A percentile compares a stretch with the other conserved stretches of the same genome.
Conservation (phyloP, 1,140 invertebrate genomes). For the Brachionus angularis region DNA sequence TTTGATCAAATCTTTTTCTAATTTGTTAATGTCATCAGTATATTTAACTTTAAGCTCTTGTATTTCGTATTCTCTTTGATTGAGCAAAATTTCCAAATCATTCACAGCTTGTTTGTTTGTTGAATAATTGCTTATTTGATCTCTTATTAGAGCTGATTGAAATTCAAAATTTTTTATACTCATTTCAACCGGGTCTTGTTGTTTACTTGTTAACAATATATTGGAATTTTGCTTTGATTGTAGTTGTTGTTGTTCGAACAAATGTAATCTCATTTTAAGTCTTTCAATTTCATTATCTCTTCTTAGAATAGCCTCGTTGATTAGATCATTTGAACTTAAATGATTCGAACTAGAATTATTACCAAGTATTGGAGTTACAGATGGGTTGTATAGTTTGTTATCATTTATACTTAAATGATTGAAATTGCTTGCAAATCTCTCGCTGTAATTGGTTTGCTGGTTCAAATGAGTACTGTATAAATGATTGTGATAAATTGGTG, state of each 20-base stretch:
- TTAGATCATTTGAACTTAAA: no score
- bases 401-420: constrained; percentile 21
- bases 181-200: constrained; percentile 1
- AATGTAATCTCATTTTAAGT: background rate
- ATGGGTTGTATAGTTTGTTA: background rate
- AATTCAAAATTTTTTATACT: constrained; percentile 20
- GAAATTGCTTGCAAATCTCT: background rate
- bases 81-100: constrained; percentile 22
- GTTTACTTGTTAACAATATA: background rate
- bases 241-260: constrained; percentile 5
- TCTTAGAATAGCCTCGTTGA: background rate
- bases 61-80: constrained; percentile 37
- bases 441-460: no score
- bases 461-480: background rate
- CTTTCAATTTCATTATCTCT: constrained; percentile 8
- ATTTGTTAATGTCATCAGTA: background rate
- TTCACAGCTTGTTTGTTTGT: background rate
- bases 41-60: constrained; percentile 17
- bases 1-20: background rate
- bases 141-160: constrained; percentile 7
- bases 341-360: constrained; percentile 5
- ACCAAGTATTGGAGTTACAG: background rate
- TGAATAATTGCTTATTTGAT: constrained; percentile 3
- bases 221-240: no score
- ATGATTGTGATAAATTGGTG: background rate